Evolutionary conservation across 2,888 invertebrate species (phyloP).

Genomic region (Thereva nobilitata): DNA sequence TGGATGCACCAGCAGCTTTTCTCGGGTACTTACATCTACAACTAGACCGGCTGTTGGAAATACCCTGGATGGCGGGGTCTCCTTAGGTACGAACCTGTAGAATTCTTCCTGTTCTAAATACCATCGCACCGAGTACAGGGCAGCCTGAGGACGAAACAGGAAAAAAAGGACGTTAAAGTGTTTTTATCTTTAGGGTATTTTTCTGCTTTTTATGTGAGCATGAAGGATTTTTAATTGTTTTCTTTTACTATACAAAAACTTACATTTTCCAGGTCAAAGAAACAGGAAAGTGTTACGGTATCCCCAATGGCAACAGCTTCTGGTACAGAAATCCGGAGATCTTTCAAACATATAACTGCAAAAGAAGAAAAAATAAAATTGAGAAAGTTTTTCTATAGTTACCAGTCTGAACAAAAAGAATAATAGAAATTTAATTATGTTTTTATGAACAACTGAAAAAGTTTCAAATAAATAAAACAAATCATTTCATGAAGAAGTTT

Average conservation of each 20-base stretch:
- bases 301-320: constrained; percentile 45
- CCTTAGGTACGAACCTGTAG: constrained; percentile 62
- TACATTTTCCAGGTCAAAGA: constrained; percentile 46
- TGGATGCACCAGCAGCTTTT: neutral
- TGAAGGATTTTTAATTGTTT: neutral
- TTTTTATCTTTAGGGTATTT: too few relatives aligned
- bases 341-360: constrained; percentile 44
- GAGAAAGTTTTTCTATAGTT: neutral
- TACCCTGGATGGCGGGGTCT: constrained; percentile 58
- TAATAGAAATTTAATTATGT: too few relatives aligned
- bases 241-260: constrained; percentile 23
- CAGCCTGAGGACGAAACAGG: constrained; percentile 39
- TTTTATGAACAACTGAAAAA: too few relatives aligned
- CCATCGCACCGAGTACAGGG: constrained; percentile 63
- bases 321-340: constrained; percentile 44
- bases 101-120: constrained; percentile 61
- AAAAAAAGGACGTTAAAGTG: neutral
- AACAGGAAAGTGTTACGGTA: constrained; percentile 45
- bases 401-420: too few relatives aligned
- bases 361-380: constrained; percentile 5
- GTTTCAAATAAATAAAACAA: too few relatives aligned
- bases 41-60: constrained; percentile 59
- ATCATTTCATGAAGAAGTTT: too few relatives aligned
- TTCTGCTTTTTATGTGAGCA: too few relatives aligned
- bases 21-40: constrained; percentile 59